phyloP scores from a whole-genome alignment of 1,140 invertebrate species.

The Eufriesea mexicana region DNA sequence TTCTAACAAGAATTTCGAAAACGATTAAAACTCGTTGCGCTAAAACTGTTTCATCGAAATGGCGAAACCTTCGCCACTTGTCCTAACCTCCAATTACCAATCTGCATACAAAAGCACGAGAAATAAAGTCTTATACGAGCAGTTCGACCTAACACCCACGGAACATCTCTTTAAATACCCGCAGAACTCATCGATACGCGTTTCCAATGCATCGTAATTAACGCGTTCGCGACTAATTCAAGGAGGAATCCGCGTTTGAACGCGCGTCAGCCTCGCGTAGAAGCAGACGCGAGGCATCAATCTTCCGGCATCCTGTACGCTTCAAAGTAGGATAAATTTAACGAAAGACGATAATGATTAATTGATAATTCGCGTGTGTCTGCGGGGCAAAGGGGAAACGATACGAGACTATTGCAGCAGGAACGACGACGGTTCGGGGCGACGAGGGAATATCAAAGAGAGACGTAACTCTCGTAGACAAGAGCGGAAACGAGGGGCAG shows the following conservation, averaged over 20 bases:
- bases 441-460: neutral
- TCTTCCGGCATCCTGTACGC: neutral
- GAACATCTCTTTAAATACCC: neutral
- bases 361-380: neutral
- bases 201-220: neutral
- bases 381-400: neutral
- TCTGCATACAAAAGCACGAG: too few relatives aligned
- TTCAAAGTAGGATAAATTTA: neutral
- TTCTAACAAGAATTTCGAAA: too few relatives aligned
- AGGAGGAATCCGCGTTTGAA: neutral
- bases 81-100: too few relatives aligned
- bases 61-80: too few relatives aligned
- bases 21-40: too few relatives aligned
- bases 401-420: neutral
- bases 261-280: neutral
- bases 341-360: neutral
- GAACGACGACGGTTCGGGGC: neutral
- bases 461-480: neutral
- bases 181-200: neutral
- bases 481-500: conserved; percentile 1
- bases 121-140: too few relatives aligned
- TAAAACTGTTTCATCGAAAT: too few relatives aligned
- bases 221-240: neutral
- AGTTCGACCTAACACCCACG: too few relatives aligned
- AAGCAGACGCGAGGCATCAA: neutral